Evolutionary conservation across 2,113 vertebrate genomes (phyloP), one percentile per base, ranked within the genome.

Genomic region (Hiodon alosoides): DNA sequence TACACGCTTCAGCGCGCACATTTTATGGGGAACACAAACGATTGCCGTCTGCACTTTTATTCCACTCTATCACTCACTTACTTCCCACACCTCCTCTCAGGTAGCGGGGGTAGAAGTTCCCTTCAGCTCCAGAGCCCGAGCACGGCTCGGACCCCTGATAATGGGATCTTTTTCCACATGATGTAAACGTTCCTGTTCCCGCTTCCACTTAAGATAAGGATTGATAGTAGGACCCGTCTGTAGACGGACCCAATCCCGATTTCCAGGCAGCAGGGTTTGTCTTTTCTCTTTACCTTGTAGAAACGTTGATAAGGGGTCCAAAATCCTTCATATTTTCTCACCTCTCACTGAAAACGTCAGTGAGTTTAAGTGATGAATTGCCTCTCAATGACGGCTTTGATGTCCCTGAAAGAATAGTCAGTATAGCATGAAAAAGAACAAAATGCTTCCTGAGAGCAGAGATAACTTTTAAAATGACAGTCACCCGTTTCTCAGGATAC

Each of bases 21-120:
- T 58, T 62, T n/a, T 69, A 71, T 62, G 67, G 16, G 70, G 74
- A 76, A 64, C 67, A 64, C 64, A 59, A 57, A 70, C 50, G 65
- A 70, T 55, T 70, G 53, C 54, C 53, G 67, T 62, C 67, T 69
- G 67, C 66, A 47, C 67, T 65, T 75, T 47, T 53, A 16, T 48
- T 13, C 31, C 16, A 31, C 52, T 16, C 5, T 31, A 13, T 46
- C 8, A 48, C n/a, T n/a, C 1, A 3, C 14, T 51, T 13, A 7
- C 9, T 31, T 16, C 58, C 61, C 14, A 10, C 7, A 31, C 10
- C 17, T 48, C 31, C 5, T 31, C 17, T 64, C 8, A 47, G 5
- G 54, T 31, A 10, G 4, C 14, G 10, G 69, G 69, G 69, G 55
- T 71, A 48, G 46, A 71, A 17, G 54, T 62, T 17, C 13, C 4